Conservation (phyloP, 2,797 vertebrate genomes). For the Tapirus indicus region DNA sequence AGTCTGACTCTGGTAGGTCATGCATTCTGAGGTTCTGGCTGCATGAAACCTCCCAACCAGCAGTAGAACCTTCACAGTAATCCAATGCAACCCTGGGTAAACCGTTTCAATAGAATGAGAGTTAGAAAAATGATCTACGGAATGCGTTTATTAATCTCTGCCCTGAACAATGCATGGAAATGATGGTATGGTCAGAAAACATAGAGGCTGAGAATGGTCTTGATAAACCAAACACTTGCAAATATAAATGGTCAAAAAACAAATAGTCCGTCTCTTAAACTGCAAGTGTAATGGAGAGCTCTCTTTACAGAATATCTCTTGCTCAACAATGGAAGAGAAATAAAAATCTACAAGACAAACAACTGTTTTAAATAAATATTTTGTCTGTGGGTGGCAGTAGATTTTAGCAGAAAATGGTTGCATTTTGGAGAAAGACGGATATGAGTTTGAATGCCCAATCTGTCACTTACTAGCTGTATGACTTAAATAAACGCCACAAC, state of each 20-base stretch:
- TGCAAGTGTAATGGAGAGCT: not conserved
- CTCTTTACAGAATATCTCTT: not conserved
- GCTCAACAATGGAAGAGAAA: slow-evolving; percentile 8
- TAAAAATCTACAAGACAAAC: not conserved
- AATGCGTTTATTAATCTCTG: not conserved
- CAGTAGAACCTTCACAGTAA: not conserved
- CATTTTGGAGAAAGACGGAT: slow-evolving; percentile 41
- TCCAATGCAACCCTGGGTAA: not conserved
- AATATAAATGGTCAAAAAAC: not conserved
- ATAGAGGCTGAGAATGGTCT: not conserved
- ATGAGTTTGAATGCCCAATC: slow-evolving; percentile 8
- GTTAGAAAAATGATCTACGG: not conserved
- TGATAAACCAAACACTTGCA: not conserved
- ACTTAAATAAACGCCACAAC: not conserved
- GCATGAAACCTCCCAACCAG: not conserved
- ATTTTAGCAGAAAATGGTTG: slow-evolving; percentile 53
- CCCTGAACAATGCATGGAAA: not conserved
- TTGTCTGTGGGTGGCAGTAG: slow-evolving; percentile 10
- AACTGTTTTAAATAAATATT: slow-evolving; percentile 53
- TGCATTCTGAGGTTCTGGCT: not conserved
- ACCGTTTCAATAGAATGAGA: not conserved
- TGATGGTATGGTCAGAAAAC: not conserved
- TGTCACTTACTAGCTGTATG: slow-evolving; percentile 12
- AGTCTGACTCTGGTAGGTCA: not conserved
- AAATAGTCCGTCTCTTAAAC: not conserved